phyloP scores from a whole-genome alignment of 1,140 invertebrate genomes.

The Fragariocoptes setiger region DNA sequence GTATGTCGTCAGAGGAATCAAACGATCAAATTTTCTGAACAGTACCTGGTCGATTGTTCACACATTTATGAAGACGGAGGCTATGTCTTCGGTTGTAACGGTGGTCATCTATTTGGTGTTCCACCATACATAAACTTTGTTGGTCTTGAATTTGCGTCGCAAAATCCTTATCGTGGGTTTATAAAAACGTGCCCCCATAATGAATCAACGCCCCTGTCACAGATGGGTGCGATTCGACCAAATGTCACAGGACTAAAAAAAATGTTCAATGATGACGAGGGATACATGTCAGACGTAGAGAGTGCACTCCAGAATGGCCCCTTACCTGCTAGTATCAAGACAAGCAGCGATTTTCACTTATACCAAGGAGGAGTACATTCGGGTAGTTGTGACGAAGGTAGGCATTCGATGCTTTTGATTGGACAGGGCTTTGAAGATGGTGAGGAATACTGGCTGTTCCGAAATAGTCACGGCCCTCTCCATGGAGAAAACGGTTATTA shows the following conservation, averaged over 20 bases:
- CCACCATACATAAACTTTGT: neutral
- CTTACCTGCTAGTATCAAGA: neutral
- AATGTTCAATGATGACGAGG: neutral
- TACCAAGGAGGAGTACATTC: neutral
- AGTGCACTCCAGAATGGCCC: neutral
- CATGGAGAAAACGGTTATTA: slow-evolving; percentile 24
- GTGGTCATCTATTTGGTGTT: neutral
- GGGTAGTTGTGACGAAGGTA: slow-evolving; percentile 5
- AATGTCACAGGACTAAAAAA: neutral
- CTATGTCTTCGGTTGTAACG: neutral
- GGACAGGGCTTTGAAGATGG: slow-evolving; percentile 18
- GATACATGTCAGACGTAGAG: neutral
- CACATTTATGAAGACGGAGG: neutral
- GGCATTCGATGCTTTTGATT: slow-evolving; percentile 12
- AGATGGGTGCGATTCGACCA: neutral
- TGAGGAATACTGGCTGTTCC: slow-evolving; percentile 20
- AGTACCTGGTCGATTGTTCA: slow-evolving; percentile 8
- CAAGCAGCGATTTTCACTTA: neutral
- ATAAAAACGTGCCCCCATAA: neutral
- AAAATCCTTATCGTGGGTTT: neutral
- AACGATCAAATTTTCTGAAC: slow-evolving; percentile 3
- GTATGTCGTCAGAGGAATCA: neutral
- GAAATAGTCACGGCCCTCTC: slow-evolving; percentile 16
- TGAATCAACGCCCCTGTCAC: neutral
- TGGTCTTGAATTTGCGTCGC: neutral